Evolutionary conservation across 2,888 invertebrate genomes (phyloP), one percentile per base, ranked within the genome.

Genomic region (Julus scandinavius): DNA sequence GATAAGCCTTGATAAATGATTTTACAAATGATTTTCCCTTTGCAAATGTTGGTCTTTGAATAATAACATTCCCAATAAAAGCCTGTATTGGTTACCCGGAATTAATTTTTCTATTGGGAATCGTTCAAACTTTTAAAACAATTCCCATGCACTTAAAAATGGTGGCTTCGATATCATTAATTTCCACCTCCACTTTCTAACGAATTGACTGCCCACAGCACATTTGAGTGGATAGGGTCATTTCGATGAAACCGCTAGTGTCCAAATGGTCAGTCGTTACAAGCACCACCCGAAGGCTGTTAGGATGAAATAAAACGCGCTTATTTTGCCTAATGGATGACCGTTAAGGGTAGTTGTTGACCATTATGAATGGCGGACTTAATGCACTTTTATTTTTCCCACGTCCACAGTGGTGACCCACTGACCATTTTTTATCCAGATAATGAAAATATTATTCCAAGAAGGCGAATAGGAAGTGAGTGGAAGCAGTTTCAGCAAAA

Each of bases 391-490:
- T 29, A 29, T 29, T 29, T 29, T 29, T 72, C 11, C n/a, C 72
- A 11, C 29, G 58, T 17, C 72, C 72, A 11, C n/a, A 29, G 29
- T 2, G n/a, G 72, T 72, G 72, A 72, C 72, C 72, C 11, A 72
- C 72, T 72, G 72, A 72, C 72, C 72, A 72, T 72, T 72, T 72
- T 72, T 72, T 72, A 72, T 72, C 72, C 11, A 20, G 72, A 72
- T 72, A 72, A 72, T 72, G 72, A 72, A 72, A 72, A 72, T 29
- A 72, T 72, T 72, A 72, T 72, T 72, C 72, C 72, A n/a, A n/a
- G 63, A 20, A 63, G 17, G 72, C 29, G 9, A 5, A 72, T n/a
- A 72, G 72, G 72, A 72, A 72, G 72, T 29, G 29, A 29, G 29
- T 29, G 29, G 29, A 29, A 29, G 20, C 72, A 29, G 72, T 72